Base-by-base conservation (phyloP, 1,140 invertebrate genomes). In the Diprion similis region DNA sequence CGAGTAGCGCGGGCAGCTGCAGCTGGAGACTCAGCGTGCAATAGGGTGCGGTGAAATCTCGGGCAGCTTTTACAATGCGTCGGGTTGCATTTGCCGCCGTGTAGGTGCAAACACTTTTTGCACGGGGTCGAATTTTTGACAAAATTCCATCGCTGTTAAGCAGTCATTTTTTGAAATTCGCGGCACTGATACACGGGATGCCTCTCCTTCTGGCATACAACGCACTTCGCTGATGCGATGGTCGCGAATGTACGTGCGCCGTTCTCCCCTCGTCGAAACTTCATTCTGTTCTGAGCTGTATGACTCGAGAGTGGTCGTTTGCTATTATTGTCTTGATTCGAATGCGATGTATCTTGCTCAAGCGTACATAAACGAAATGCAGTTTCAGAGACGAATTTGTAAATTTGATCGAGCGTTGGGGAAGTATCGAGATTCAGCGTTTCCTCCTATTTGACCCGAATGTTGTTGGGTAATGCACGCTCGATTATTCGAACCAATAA, bases 361-460 rank as follows among this genome's bases (percentile, higher is more conserved):
- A 73, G 19, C 46, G 37, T 68, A 18, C 45, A 18, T 18, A 75
- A 59, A 24, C 74, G 46, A 19, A 71, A 75, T 46, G 46, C 46
- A 9, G 67, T 64, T 13, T 72, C 66, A 8, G 24, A 46, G 17
- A 75, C 48, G 64, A 75, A 75, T 46, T 68, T 64, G 37, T 64
- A 75, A 59, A 75, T 68, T 67, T 71, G 15, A 19, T 51, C 71
- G 45, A 75, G 45, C 10, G 46, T 67, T 10, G 74, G 71, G 18
- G 69, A 69, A 17, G 18, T 67, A 13, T 75, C 71, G 1, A 75
- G 47, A 47, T 45, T 59, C 0, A 78, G 46, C 0, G 75, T 13
- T 11, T 69, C 45, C 69, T 78, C 75, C 75, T 76, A 77, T 18
- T 79, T 75, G 45, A 18, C 19, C 37, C 70, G 72, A 46, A 77